Evolutionary conservation across 2,113 vertebrate species (phyloP).

Genomic region (Nibea coibor): DNA sequence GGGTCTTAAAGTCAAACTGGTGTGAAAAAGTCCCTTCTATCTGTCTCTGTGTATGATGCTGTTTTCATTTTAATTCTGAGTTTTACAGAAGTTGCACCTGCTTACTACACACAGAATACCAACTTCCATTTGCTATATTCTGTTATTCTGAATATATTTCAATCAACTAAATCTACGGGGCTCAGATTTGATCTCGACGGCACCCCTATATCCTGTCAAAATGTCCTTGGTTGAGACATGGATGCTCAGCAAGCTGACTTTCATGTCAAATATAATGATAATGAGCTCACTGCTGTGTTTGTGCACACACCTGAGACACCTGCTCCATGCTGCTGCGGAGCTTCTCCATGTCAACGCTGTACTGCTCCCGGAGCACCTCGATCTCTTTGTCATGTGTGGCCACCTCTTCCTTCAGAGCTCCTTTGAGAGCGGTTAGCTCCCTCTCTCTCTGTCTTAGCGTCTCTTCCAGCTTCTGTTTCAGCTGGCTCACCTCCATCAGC

Average conservation of each 20-base stretch:
- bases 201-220: not conserved
- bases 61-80: too few species aligned
- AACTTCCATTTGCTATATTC: too few species aligned
- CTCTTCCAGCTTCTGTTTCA: constrained; percentile 88
- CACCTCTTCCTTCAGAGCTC: constrained; percentile 87
- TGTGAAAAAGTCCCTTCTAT: not conserved
- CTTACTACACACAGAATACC: not conserved
- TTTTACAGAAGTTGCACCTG: too few species aligned
- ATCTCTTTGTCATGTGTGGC: constrained; percentile 83
- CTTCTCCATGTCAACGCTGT: constrained; percentile 89
- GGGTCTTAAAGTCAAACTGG: not conserved
- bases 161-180: not conserved
- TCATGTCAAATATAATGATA: not conserved
- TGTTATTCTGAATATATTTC: not conserved
- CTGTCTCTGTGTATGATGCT: too few species aligned
- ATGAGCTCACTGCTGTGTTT: not conserved
- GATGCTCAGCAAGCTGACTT: not conserved
- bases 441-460: constrained; percentile 84
- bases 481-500: constrained; percentile 77
- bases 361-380: constrained; percentile 88
- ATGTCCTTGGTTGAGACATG: not conserved
- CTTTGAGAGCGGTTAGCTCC: constrained; percentile 87
- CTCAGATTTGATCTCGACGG: not conserved
- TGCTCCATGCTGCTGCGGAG: constrained; percentile 90
- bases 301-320: constrained; percentile 86